Base-by-base conservation (phyloP, 1,140 invertebrate species). In the Ridgeia piscesae region DNA sequence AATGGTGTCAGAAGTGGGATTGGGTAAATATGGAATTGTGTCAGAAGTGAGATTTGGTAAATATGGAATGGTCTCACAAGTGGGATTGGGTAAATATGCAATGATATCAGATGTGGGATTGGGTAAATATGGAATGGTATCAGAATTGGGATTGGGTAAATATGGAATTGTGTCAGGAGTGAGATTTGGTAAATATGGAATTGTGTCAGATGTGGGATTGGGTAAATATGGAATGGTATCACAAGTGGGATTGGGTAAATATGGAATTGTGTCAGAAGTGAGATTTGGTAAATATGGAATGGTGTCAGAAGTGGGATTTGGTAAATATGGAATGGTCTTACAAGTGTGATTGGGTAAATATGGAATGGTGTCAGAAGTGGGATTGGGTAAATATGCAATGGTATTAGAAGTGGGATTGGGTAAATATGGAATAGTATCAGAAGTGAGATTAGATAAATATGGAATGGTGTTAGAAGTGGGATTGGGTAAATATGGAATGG, bases 361-460 rank as follows among this genome's bases (percentile, higher is more conserved):
- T 42, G 42, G 4, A 42, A n/a, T n/a, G n/a, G n/a, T n/a, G 93
- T 93, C 33, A 50, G 33, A 91, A 33, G 31, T 4, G 58, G 17
- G 58, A n/a, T 77, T 21, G 58, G 11, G 2, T 14, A 77, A 77
- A 77, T 21, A 77, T 77, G 14, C 2, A 8, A 77, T 77, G 14
- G 58, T 77, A 21, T 77, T 21, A 77, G 58, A 50, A 77, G 58
- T 77, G 11, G 11, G 58, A 77, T 77, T 21, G 11, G 27, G 14
- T 77, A 77, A 77, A 31, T 77, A 31, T 31, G 58, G 58, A 77
- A 21, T 77, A 1, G 58, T 77, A 17, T 77, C 58, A 77, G 58
- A 77, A 77, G 58, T 21, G 58, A 21, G 27, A 77, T 77, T 21
- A 21, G 27, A 21, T 31, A 77, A 77, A 77, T 77, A 17, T 77